Percentiles rank a stretch among this genome's conserved stretches.
Conservation (phyloP, 1,140 invertebrate genomes). For the Drosophila takahashii region DNA sequence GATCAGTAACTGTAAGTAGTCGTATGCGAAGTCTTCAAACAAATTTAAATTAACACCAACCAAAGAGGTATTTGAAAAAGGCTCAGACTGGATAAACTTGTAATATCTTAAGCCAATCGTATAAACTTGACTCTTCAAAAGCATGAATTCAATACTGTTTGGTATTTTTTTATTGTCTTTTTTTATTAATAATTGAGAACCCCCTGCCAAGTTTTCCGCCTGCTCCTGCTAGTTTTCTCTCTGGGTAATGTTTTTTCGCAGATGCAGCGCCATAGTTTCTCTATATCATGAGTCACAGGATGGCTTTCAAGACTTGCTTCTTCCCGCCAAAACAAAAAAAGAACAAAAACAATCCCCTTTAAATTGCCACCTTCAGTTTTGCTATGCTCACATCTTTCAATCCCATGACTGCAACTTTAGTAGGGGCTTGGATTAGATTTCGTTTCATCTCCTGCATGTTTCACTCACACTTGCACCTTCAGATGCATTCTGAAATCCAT, state of each 20-base stretch:
- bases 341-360: background rate
- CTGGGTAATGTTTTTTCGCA: constrained; percentile 33
- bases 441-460: constrained; percentile 45
- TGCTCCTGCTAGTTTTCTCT: constrained; percentile 39
- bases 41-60: constrained; percentile 12
- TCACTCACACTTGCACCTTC: constrained; percentile 12
- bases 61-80: constrained; percentile 33
- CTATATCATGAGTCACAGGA: constrained; percentile 13
- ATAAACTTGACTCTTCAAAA: constrained; percentile 34
- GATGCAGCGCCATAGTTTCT: constrained; percentile 37
- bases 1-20: constrained; percentile 53
- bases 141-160: constrained; percentile 43
- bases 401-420: constrained; percentile 32
- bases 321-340: constrained; percentile 2
- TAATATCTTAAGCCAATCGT: constrained; percentile 28
- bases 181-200: background rate
- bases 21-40: constrained; percentile 9
- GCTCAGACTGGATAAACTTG: constrained; percentile 16
- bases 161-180: constrained; percentile 10
- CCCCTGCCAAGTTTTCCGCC: constrained; percentile 3
- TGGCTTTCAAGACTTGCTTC: constrained; percentile 27
- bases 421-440: constrained; percentile 34
- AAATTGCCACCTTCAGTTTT: constrained; percentile 38
- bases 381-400: constrained; percentile 49
- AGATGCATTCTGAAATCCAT: constrained; percentile 1